phyloP scores from a whole-genome alignment of 1,140 invertebrate species.

The Megathymus violae region DNA sequence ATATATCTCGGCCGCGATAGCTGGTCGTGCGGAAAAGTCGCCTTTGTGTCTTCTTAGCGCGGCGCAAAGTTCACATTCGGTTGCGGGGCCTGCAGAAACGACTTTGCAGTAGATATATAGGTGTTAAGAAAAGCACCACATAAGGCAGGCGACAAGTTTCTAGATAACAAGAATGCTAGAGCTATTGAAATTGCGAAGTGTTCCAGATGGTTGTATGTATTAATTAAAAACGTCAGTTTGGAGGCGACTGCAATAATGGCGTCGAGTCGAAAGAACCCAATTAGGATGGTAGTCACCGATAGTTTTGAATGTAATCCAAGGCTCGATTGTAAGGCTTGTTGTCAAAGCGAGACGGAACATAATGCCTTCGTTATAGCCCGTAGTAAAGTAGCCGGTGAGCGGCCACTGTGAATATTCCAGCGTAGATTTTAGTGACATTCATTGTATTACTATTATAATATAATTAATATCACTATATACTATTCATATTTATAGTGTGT shows the following conservation, averaged over 20 bases:
- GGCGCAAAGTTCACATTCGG: conserved; percentile 8
- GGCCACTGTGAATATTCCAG: no score
- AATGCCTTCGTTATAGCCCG: no score
- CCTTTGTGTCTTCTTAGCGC: no score
- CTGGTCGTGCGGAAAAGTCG: no score
- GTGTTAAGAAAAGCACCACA: conserved; percentile 51
- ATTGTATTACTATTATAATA: no score
- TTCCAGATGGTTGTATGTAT: conserved; percentile 18
- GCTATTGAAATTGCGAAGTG: conserved; percentile 16
- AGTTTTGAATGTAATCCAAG: no score
- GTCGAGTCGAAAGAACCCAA: conserved; percentile 14
- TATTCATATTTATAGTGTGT: no score
- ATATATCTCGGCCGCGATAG: conserved; percentile 58
- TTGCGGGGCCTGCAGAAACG: background rate
- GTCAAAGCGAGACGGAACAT: no score
- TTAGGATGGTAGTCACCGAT: conserved; percentile 4
- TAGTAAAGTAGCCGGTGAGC: no score
- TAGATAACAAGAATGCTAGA: conserved; percentile 31
- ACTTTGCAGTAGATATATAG: conserved; percentile 40
- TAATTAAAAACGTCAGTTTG: conserved; percentile 27
- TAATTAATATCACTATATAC: no score
- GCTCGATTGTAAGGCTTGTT: no score
- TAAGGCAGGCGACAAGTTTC: conserved; percentile 50
- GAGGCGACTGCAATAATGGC: conserved; percentile 9
- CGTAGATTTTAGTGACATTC: no score